A percentile compares a stretch with the other conserved stretches of the same genome.
Conservation (phyloP, 2,797 vertebrate species). For the Apogon talboti region DNA sequence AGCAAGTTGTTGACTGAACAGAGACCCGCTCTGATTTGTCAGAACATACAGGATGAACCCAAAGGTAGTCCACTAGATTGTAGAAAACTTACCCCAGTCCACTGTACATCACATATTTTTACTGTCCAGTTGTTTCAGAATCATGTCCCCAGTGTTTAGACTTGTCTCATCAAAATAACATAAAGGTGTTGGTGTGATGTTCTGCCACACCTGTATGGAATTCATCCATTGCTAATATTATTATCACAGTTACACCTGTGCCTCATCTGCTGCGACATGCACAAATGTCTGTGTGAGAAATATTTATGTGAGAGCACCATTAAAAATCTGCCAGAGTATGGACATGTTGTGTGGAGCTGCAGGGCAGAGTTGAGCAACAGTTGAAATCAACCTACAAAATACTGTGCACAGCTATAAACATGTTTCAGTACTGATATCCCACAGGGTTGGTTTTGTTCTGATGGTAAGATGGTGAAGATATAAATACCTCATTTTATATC, state of each 20-base stretch:
- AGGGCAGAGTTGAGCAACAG: constrained; percentile 17
- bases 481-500: no score
- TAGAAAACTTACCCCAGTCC: constrained; percentile 4
- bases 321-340: neutral
- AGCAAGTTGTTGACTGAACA: constrained; percentile 51
- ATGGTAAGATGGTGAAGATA: no score
- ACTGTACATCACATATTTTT: neutral
- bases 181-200: no score
- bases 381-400: neutral
- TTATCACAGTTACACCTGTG: constrained; percentile 9
- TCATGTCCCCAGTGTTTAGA: no score
- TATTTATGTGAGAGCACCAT: neutral
- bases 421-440: neutral
- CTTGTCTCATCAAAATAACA: no score
- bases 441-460: no score
- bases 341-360: constrained; percentile 24
- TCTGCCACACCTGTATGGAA: constrained; percentile 41
- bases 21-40: constrained; percentile 29
- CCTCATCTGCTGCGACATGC: constrained; percentile 50
- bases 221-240: constrained; percentile 12
- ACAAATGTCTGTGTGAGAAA: constrained; percentile 27
- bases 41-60: constrained; percentile 5
- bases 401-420: no score
- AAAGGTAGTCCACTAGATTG: neutral
- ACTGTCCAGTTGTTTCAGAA: no score